Percentiles rank a stretch among this genome's conserved stretches.
phyloP scores from a whole-genome alignment of 2,113 vertebrate genomes.

The Cichladusa arquata region DNA sequence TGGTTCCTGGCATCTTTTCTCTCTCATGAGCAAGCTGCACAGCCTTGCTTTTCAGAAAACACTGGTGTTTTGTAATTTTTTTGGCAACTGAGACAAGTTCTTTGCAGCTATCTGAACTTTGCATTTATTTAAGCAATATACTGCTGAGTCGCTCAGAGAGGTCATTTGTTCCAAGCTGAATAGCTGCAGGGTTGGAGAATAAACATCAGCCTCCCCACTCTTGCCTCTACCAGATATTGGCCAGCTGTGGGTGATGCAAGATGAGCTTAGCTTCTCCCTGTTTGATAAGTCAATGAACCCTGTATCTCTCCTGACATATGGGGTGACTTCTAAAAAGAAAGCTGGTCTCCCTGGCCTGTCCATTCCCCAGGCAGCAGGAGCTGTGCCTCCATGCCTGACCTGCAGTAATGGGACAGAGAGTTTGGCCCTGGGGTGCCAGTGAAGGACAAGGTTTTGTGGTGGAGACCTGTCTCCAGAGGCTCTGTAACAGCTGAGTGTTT shows the following conservation, averaged over 20 bases:
- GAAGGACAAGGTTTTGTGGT: neutral
- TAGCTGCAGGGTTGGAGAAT: neutral
- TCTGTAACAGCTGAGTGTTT: accelerated
- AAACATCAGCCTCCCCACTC: neutral
- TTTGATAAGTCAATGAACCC: neutral
- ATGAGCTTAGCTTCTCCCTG: neutral
- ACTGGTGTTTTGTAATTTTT: neutral
- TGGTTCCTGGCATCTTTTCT: neutral
- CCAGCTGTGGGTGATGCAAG: neutral
- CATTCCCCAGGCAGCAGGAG: neutral
- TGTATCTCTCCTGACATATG: neutral
- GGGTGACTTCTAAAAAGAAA: neutral
- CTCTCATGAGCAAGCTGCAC: neutral
- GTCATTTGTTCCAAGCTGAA: neutral
- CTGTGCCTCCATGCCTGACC: accelerated
- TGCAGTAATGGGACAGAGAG: neutral
- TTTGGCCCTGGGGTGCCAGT: neutral
- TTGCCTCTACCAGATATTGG: neutral
- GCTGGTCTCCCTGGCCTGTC: neutral
- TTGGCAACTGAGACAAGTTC: neutral
- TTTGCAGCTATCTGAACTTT: conserved; percentile 40
- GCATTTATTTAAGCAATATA: conserved; percentile 38
- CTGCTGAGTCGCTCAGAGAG: neutral
- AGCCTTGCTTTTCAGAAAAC: neutral
- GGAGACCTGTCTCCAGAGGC: neutral